Evolutionary conservation across 2,888 invertebrate species (phyloP).

Genomic region (Tigriopus californicus): DNA sequence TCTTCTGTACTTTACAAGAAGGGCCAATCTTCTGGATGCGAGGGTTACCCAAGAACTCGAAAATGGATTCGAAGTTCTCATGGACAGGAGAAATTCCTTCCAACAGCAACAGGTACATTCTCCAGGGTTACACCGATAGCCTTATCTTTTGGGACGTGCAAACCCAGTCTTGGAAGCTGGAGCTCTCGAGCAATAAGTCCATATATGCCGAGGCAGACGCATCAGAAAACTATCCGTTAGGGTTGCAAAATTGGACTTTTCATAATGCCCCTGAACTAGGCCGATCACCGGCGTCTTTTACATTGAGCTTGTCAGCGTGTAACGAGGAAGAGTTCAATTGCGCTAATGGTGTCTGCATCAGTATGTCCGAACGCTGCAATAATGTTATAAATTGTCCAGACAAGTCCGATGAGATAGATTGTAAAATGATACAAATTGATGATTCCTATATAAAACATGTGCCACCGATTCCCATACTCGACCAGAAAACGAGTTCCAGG

Average conservation of each 20-base stretch:
- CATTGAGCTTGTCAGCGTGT: background rate
- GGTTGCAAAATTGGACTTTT: background rate
- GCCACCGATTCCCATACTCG: too few relatives aligned
- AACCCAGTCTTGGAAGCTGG: background rate
- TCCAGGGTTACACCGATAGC: background rate
- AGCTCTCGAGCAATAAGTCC: background rate
- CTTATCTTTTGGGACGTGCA: too few relatives aligned
- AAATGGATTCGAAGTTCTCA: background rate
- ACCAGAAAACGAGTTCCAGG: too few relatives aligned
- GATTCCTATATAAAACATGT: too few relatives aligned
- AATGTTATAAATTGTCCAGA: background rate
- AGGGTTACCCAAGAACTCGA: background rate
- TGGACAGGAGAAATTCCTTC: background rate
- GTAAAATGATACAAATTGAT: background rate
- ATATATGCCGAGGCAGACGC: background rate
- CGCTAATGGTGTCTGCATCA: background rate
- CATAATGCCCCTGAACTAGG: background rate
- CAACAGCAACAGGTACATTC: background rate
- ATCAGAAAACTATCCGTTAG: background rate
- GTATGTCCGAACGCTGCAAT: background rate
- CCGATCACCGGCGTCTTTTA: too few relatives aligned
- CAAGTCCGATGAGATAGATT: background rate
- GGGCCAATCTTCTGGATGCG: background rate
- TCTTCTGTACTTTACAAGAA: background rate
- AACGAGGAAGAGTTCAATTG: background rate